A percentile compares a stretch with the other conserved stretches of the same genome.
Conservation (phyloP, 92 coral and sea anemone genomes). For the Desmophyllum pertusum region DNA sequence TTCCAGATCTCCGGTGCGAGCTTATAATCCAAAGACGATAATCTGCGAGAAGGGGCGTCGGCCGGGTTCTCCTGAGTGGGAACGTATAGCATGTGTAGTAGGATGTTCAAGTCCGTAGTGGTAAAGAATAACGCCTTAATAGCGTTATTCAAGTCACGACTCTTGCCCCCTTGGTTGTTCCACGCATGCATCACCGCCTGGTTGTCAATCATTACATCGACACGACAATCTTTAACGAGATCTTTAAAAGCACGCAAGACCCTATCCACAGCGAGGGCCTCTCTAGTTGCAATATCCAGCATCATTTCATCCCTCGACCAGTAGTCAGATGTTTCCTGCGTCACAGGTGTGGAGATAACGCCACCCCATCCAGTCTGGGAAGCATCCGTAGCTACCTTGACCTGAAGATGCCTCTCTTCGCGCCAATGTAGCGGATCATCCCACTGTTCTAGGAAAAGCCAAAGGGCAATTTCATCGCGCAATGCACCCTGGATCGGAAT, state of each 20-base stretch:
- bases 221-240: slow-evolving; percentile 4
- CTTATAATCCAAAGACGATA: slow-evolving; percentile 46
- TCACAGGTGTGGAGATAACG: slow-evolving; percentile 2
- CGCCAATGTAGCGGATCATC: not conserved
- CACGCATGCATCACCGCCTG: slow-evolving; percentile 18
- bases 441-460: no score
- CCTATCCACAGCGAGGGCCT: no score
- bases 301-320: no score
- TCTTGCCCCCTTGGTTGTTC: slow-evolving; percentile 29
- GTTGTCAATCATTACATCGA: slow-evolving; percentile 15
- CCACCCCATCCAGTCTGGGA: slow-evolving; percentile 42
- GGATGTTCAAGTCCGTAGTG: slow-evolving; percentile 19
- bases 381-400: no score
- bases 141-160: slow-evolving; percentile 15
- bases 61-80: slow-evolving; percentile 60
- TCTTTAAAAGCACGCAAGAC: no score
- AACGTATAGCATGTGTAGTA: slow-evolving; percentile 43
- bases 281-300: no score
- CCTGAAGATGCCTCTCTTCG: not conserved
- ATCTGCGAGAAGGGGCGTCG: slow-evolving; percentile 59
- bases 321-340: not conserved
- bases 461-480: no score
- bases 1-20: slow-evolving; percentile 38
- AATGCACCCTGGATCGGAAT: no score
- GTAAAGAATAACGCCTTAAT: slow-evolving; percentile 33